Evolutionary conservation across 2,113 vertebrate genomes (phyloP).

Genomic region (Puma concolor): DNA sequence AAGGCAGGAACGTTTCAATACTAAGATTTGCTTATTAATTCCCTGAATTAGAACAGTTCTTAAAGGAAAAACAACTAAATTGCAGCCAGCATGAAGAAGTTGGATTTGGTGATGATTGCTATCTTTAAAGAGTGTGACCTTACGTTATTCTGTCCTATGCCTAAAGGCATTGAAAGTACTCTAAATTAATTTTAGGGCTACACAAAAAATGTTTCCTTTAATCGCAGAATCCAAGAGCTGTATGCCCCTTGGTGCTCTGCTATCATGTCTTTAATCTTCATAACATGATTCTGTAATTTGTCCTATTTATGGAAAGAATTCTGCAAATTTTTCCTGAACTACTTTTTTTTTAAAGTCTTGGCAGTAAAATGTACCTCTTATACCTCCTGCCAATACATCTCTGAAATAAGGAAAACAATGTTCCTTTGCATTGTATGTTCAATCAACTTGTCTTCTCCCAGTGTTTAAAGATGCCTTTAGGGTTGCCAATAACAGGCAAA

Average conservation of each 20-base stretch:
- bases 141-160: slow-evolving; percentile 40
- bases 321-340: background rate
- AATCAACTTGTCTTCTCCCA: background rate
- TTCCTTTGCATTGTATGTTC: background rate
- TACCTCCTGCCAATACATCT: background rate
- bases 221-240: slow-evolving; percentile 35
- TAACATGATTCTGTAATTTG: background rate
- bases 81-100: slow-evolving; percentile 44
- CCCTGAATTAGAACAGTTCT: slow-evolving; percentile 36
- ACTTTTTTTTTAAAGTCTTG: background rate
- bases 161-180: slow-evolving; percentile 10
- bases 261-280: slow-evolving; percentile 30
- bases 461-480: background rate
- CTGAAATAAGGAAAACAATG: background rate
- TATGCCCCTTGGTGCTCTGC: background rate
- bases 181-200: slow-evolving; percentile 60
- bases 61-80: slow-evolving; percentile 46
- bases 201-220: background rate
- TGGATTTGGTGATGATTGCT: background rate
- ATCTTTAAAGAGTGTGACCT: slow-evolving; percentile 49
- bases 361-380: background rate
- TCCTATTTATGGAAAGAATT: background rate
- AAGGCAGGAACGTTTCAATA: slow-evolving; percentile 12
- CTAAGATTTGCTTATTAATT: slow-evolving; percentile 54
- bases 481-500: background rate